Base-by-base conservation (phyloP, 2,113 vertebrate genomes). In the Physeter macrocephalus region DNA sequence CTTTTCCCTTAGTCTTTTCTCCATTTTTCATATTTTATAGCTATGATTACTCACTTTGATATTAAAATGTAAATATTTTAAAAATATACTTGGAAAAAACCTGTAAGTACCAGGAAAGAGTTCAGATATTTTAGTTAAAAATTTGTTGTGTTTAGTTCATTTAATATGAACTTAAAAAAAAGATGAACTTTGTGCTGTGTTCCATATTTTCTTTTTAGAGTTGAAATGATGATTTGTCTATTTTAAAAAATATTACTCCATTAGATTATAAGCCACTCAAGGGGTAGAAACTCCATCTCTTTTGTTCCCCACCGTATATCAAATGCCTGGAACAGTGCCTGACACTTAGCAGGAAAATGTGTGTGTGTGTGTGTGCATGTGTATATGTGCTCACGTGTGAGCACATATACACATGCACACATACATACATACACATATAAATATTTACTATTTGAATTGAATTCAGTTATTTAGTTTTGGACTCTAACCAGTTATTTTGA, bases 41-140 rank as follows among this genome's bases (percentile, higher is more conserved):
- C 43, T 81, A 25, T 64, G 29, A 52, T n/a, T 64, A 61, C 54
- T 93, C 8, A 84, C 15, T 78, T 93, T 85, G 39, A 12, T 71
- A 52, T 96, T 92, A 75, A 97, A 96, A 83, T 77, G 0, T 88
- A 85, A 27, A n/a, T 62, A 43, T 39, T 71, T 81, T 93, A 62
- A 6, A 54, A 67, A 62, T 67, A 46, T 34, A 52, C 39, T 66
- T 77, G 29, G 20, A 69, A 69, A 80, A 71, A 57, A 59, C 9
- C 31, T 75, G 0, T 69, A 90, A 72, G 9, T 90, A 39, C 12
- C 34, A 89, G 84, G 20, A 75, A 90, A 43, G 7, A 59, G 43
- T 84, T 95, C 13, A 95, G 34, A 61, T 88, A 82, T 85, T 78
- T 75, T 88, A 31, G 11, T 93, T 94, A 78, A 62, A 84, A 78